A percentile compares a stretch with the other conserved stretches of the same genome.
Conservation (phyloP, 2,113 vertebrate species). For the Neotragus moschatus region DNA sequence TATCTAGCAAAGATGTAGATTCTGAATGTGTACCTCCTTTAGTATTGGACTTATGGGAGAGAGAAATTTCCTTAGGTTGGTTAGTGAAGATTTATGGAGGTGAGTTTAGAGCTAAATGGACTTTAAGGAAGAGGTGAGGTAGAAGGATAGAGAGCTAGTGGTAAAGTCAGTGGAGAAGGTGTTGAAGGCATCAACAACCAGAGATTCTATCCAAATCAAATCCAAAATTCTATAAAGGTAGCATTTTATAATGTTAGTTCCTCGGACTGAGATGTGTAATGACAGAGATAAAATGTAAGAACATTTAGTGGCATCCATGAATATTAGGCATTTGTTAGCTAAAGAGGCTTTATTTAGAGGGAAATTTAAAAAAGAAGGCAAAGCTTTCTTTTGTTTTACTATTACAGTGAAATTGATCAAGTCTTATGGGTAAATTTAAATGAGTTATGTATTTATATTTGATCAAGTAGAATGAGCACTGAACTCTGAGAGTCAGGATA, state of each 20-base stretch:
- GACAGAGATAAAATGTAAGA: not conserved
- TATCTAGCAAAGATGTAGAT: not conserved
- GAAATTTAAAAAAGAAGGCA: not conserved
- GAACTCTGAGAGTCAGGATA: not conserved
- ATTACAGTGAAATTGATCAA: not conserved
- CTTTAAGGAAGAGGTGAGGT: not conserved
- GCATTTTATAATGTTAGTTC: not conserved
- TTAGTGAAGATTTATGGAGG: not conserved
- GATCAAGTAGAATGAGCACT: not conserved
- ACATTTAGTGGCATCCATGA: not conserved
- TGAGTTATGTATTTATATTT: not conserved
- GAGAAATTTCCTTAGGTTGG: not conserved
- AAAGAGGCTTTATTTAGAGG: conserved; percentile 4
- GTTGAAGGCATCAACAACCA: not conserved
- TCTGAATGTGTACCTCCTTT: not conserved
- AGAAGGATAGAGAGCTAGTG: not conserved
- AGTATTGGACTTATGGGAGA: not conserved
- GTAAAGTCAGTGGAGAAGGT: not conserved
- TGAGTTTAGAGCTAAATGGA: not conserved
- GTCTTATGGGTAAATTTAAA: not conserved
- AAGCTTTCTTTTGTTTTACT: not conserved
- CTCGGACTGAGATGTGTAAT: not conserved
- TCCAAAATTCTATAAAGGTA: not conserved
- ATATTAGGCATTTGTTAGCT: not conserved
- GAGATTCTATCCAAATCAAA: not conserved